Base-by-base conservation (phyloP, 2,797 vertebrate species). In the Lycodopsis pacificus region DNA sequence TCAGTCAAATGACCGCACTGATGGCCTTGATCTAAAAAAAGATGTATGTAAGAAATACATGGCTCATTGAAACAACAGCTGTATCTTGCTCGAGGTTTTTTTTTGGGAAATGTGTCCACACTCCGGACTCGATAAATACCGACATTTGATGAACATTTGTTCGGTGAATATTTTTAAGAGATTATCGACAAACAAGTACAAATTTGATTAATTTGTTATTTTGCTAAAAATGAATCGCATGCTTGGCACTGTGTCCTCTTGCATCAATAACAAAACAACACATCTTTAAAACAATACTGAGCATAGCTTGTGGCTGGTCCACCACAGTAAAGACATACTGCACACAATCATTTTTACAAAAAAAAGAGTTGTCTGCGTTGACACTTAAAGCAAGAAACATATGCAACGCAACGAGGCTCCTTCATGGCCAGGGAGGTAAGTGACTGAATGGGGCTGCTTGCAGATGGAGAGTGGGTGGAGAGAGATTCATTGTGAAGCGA, bases 401-500 rank as follows among this genome's bases (percentile, higher is more conserved):
- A 63, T 74, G 69, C 25, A 36, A 48, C 3, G 2, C 42, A 68
- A 56, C 8, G 15, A 73, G 32, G 36, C n/a, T 66, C 27, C 15
- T 65, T 79, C 63, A 65, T 46, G 59, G 48, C 51, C 56, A 48
- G n/a, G 17, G 61, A 69, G 58, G 62, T 64, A 53, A 73, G 79
- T 79, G 80, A 81, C 59, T 73, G 76, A 85, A 72, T 67, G 64
- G 42, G 76, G 71, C 51, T 82, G 51, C 48, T 67, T 82, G 82
- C 77, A 86, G 75, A 79, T 80, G 78, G 74, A 59, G 62, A 71
- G 85, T 69, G 80, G 68, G 77, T 59, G 74, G 57, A 77, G 67
- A 61, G 70, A 80, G 73, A 85, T 86, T 91, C 81, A 89, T 90
- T 76, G 73, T 79, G 71, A 86, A 49, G 61, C 49, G 25, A 78